These are phyloP conservation scores for Hyperopisus bebe DNA, from an alignment of 2,113 vertebrate species.

Conservation along the genomic window DNA sequence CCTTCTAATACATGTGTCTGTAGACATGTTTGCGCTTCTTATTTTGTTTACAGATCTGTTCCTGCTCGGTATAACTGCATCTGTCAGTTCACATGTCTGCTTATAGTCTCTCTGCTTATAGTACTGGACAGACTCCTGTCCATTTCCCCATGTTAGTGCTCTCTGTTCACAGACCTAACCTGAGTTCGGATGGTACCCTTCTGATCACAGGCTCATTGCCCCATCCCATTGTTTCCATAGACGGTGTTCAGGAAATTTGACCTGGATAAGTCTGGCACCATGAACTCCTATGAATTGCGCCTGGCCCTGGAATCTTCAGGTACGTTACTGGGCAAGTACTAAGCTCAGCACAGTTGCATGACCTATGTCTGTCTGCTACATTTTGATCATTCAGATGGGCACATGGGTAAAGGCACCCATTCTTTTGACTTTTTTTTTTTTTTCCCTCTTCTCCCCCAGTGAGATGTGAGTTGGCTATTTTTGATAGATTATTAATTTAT, in stretches of 20 bases:
- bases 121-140: neutral
- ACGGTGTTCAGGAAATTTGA: conserved; percentile 71
- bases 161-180: neutral
- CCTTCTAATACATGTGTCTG: neutral
- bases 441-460: neutral
- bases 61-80: neutral
- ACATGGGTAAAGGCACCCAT: too few relatives aligned
- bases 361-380: neutral
- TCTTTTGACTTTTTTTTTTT: neutral
- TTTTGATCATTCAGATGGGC: neutral
- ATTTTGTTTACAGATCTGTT: neutral
- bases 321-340: conserved; percentile 24
- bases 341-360: neutral
- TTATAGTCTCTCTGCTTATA: too few relatives aligned
- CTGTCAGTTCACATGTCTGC: neutral
- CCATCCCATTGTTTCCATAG: conserved; percentile 24
- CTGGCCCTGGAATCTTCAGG: conserved; percentile 73
- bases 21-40: neutral
- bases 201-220: neutral
- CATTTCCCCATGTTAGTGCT: neutral
- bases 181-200: neutral
- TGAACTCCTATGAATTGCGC: conserved; percentile 78
- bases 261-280: conserved; percentile 75
- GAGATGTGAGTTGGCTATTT: neutral
- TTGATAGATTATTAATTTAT: neutral